Evolutionary conservation across 2,113 vertebrate species (phyloP).

Genomic region (Nibea coibor): DNA sequence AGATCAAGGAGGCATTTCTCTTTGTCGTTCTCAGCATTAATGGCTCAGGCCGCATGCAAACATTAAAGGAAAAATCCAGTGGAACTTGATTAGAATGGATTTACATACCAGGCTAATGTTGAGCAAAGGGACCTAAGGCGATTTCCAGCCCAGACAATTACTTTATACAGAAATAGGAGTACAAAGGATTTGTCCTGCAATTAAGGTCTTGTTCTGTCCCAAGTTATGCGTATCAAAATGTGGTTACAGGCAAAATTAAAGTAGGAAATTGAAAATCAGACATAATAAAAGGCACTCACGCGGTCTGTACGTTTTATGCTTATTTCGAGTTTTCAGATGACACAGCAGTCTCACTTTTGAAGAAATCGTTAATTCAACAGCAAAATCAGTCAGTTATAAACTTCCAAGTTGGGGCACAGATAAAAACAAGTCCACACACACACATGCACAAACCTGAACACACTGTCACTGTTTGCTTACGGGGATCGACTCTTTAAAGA

Average conservation of each 20-base stretch:
- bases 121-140: conserved; percentile 49
- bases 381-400: background rate
- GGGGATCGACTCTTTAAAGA: conserved; percentile 5
- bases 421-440: background rate
- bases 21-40: background rate
- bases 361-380: background rate
- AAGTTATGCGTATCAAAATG: conserved; percentile 51
- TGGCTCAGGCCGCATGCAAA: conserved; percentile 14
- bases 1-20: conserved; percentile 26
- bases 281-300: conserved; percentile 8
- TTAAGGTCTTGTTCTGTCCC: conserved; percentile 34
- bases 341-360: conserved; percentile 12
- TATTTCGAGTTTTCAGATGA: conserved; percentile 20
- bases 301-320: conserved; percentile 9
- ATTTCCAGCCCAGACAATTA: conserved; percentile 61
- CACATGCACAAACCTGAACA: background rate
- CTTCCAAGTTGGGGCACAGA: conserved; percentile 1
- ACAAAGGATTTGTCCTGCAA: conserved; percentile 55
- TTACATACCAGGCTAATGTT: conserved; percentile 55
- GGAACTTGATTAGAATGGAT: conserved; percentile 70
- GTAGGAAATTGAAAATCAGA: conserved; percentile 29
- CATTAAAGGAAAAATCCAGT: conserved; percentile 35
- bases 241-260: conserved; percentile 48
- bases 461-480: background rate
- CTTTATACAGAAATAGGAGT: conserved; percentile 56